Base-by-base conservation (phyloP, 2,888 invertebrate species). In the Drosophila yooni region DNA sequence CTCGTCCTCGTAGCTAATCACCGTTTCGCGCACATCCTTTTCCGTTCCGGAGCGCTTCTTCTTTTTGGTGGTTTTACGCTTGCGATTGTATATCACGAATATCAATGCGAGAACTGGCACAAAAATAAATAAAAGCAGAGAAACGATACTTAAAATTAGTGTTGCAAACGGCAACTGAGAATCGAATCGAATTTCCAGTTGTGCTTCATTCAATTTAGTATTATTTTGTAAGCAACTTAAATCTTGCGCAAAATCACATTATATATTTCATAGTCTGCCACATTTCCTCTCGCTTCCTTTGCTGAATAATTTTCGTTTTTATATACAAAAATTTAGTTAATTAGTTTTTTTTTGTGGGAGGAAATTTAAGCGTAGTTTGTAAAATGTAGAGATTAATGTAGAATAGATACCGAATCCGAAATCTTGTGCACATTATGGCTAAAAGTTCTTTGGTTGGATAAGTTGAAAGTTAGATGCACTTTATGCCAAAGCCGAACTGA, bases 1-100 rank as follows among this genome's bases (percentile, higher is more conserved):
- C 94, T 99, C 99, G 92, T 99, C 99, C 91, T 99, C 99, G 91
- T 99, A 99, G 94, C 98, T 99, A 92, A 99, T 98, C 90, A 99
- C 99, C 93, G 99, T 99, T 94, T 99, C 99, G 83, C 99, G 95
- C 43, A 99, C 99, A 93, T 99, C 99, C 92, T 99, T 99, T 91
- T 99, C 99, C 6, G 99, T 98, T 11, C 99, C 98, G 18, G 98
- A 97, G 93, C 99, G 97, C 92, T 98, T 98, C 94, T 98, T 97
- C 33, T 87, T 88, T 64, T 92, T 91, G 76, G 89, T 90, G 61
- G 98, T 96, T 89, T 98, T 98, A 70, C 98, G 96, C 86, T 98
- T 96, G 83, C 98, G 96, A 92, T 97, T 98, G 94, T 99, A 99
- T 6, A 99, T 97, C 92, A 99, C 98, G 94, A 99, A 98, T 78